Evolutionary conservation across 2,113 vertebrate genomes (phyloP).

Genomic region (Alethe diademata): DNA sequence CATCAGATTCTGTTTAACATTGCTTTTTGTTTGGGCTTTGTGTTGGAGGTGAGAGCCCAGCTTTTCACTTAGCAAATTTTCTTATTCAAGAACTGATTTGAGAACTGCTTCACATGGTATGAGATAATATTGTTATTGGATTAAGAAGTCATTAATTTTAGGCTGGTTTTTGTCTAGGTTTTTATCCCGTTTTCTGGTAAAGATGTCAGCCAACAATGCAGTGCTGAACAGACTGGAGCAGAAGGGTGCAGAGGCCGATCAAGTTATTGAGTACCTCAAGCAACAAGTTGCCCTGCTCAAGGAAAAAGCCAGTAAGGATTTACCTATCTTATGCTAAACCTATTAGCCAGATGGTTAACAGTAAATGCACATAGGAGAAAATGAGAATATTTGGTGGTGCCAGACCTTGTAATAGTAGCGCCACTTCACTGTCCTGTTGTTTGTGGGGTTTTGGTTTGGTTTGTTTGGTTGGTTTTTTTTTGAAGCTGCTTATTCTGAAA

Average conservation of each 20-base stretch:
- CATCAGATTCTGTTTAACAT: neutral
- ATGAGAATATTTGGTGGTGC: neutral
- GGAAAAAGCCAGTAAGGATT: slow-evolving; percentile 91
- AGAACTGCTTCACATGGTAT: neutral
- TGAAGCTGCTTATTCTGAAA: neutral
- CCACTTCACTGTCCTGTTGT: neutral
- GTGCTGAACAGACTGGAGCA: slow-evolving; percentile 89
- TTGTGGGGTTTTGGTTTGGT: neutral
- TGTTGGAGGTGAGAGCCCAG: neutral
- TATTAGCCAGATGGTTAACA: neutral
- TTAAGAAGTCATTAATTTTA: slow-evolving; percentile 2
- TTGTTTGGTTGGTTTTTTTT: neutral
- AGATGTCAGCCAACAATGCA: slow-evolving; percentile 87
- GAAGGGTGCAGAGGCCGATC: slow-evolving; percentile 92
- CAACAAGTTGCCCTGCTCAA: slow-evolving; percentile 95
- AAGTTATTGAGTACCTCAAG: slow-evolving; percentile 95
- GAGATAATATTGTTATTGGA: neutral
- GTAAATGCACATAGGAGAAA: neutral
- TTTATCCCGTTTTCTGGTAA: slow-evolving; percentile 78
- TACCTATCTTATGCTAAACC: neutral
- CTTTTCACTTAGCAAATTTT: neutral
- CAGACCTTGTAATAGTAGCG: neutral
- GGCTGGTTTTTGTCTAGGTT: slow-evolving; percentile 75
- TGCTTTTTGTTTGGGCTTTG: slow-evolving; percentile 23
- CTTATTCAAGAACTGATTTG: neutral